Percentiles rank a stretch among this genome's conserved stretches.
Conservation (phyloP, 1,140 invertebrate species). For the Drosophila parabipectinata region DNA sequence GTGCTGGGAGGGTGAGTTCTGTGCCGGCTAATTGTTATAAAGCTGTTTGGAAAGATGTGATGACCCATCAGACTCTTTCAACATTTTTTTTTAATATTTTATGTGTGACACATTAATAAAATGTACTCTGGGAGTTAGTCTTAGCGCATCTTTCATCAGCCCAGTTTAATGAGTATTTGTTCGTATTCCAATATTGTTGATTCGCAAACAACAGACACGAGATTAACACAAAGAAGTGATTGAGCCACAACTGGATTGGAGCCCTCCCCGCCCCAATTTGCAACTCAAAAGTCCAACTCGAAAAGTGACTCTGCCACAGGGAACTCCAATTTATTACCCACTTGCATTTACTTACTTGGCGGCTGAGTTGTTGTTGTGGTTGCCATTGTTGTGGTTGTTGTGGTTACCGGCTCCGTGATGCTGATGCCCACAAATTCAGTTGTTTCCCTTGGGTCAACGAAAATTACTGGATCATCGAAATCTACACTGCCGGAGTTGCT, state of each 20-base stretch:
- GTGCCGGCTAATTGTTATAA: slow-evolving; percentile 41
- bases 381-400: slow-evolving; percentile 85
- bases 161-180: no score
- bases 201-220: slow-evolving; percentile 1
- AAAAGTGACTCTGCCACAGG: slow-evolving; percentile 1
- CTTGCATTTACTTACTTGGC: slow-evolving; percentile 86
- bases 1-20: background rate
- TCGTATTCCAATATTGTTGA: no score
- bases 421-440: slow-evolving; percentile 85
- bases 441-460: slow-evolving; percentile 85
- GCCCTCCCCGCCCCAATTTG: slow-evolving; percentile 1
- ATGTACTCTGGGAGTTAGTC: no score
- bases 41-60: slow-evolving; percentile 30
- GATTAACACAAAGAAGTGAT: slow-evolving; percentile 11
- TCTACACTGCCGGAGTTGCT: slow-evolving; percentile 84
- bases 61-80: slow-evolving; percentile 9
- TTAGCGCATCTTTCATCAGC: no score
- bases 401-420: slow-evolving; percentile 84
- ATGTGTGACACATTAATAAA: no score
- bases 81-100: background rate
- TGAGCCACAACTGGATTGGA: slow-evolving; percentile 15
- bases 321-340: slow-evolving; percentile 37
- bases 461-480: slow-evolving; percentile 83
- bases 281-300: slow-evolving; percentile 8
- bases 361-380: slow-evolving; percentile 88